Percentiles rank a stretch among this genome's conserved stretches.
Conservation (phyloP, 30 jellyfish, hydroid and myxozoan species). For the Pseudorhiza aurosa region DNA sequence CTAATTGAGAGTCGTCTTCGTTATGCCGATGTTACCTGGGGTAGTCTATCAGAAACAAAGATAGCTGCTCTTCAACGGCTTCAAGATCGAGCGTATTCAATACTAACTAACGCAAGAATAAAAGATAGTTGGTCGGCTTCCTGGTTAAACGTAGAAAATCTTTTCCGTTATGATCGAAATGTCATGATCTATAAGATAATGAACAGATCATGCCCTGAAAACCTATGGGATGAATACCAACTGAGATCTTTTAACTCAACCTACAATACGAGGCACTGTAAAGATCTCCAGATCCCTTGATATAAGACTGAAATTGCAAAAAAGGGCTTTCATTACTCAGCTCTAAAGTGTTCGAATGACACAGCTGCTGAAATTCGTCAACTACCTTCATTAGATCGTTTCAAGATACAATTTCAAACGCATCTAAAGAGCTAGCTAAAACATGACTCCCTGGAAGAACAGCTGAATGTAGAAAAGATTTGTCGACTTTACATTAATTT, state of each 20-base stretch:
- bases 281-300: constrained; percentile 6
- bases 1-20: too few relatives aligned
- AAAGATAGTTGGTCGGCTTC: constrained; percentile 37
- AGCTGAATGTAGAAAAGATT: too few relatives aligned
- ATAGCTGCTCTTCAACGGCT: constrained; percentile 44
- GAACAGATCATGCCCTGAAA: constrained; percentile 18
- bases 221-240: constrained; percentile 16
- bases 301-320: constrained; percentile 13
- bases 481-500: too few relatives aligned
- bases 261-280: constrained; percentile 33
- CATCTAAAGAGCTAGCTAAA: too few relatives aligned
- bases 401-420: too few relatives aligned
- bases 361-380: too few relatives aligned
- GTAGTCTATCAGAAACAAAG: too few relatives aligned
- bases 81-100: constrained; percentile 32
- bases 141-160: constrained; percentile 35
- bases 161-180: constrained; percentile 13
- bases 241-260: constrained; percentile 26
- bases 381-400: too few relatives aligned
- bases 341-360: constrained; percentile 9
- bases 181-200: constrained; percentile 19
- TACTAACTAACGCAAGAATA: constrained; percentile 25
- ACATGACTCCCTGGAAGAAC: too few relatives aligned
- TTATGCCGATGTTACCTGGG: too few relatives aligned
- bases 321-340: too few relatives aligned